Base-by-base conservation (phyloP, 64 coral and sea anemone genomes). In the Montipora capricornis region DNA sequence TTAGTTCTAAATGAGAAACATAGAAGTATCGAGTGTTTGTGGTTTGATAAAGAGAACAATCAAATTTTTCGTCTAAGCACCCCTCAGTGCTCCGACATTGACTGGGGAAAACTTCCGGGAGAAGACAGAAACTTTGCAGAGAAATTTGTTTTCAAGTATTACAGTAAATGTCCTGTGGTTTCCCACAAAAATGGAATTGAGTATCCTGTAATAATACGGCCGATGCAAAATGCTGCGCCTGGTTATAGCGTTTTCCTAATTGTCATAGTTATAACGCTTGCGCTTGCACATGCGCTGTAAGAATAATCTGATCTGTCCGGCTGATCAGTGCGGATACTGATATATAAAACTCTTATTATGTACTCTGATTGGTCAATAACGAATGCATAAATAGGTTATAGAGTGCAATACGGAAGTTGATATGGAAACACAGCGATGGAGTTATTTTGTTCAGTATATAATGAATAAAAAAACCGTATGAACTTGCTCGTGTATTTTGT, bases 71-170 rank as follows among this genome's bases (percentile, higher is more conserved):
- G 78, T 20, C 84, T 97, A 19, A 90, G 88, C 75, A 92, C 96
- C 0, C 78, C 93, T 24, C 96, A 97, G 84, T 97, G 96, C 52
- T 92, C 96, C 26, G 96, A 97, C 48, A 68, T 91, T 44, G 93
- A 95, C 37, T 95, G 89, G 89, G 83, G 77, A 37, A 58, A 24
- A 9, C 26, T 15, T 19, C 89, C 77, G 7, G 58, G 83, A 57
- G 75, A 88, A 69, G 49, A 44, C 2, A 59, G 51, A 24, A 79
- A 88, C 15, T 93, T 20, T 69, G 44, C 47, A 13, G 92, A 93
- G 59, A 93, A 51, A 47, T 88, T 93, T 45, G 26, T 11, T 4
- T 26, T 93, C 4, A 60, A 80, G 49, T 93, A 93, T 12, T 93
- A 76, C 88, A 64, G 86, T 14, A 93, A 88, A 68, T 93, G 92